phyloP scores from a whole-genome alignment of 1,140 invertebrate genomes.

The Polyergus mexicanus region DNA sequence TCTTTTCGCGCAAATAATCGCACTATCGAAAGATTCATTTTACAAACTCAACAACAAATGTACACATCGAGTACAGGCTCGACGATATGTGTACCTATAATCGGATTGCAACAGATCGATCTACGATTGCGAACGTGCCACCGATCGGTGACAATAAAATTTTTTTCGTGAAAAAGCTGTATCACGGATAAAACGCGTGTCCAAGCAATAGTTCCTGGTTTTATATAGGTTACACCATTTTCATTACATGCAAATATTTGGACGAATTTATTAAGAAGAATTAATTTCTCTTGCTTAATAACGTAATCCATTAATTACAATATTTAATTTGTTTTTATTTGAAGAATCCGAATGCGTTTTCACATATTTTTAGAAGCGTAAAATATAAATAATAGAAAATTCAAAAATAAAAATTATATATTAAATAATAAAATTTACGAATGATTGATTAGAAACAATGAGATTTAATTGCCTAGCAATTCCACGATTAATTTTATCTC shows the following conservation, averaged over 20 bases:
- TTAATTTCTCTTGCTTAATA: slow-evolving; percentile 7
- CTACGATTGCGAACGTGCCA: slow-evolving; percentile 19
- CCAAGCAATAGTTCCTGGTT: slow-evolving; percentile 4
- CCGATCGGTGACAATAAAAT: slow-evolving; percentile 44
- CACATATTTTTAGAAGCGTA: no score
- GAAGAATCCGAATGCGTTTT: no score
- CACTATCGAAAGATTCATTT: slow-evolving; percentile 27
- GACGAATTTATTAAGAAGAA: not conserved
- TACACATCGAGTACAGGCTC: slow-evolving; percentile 1
- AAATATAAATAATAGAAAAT: not conserved
- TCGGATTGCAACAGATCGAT: slow-evolving; percentile 48
- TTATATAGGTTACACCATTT: not conserved
- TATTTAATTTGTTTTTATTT: no score
- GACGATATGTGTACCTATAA: slow-evolving; percentile 43
- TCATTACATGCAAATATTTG: slow-evolving; percentile 22
- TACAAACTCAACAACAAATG: slow-evolving; percentile 43
- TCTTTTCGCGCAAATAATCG: slow-evolving; percentile 9
- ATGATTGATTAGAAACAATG: not conserved
- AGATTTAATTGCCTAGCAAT: not conserved
- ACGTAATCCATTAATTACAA: not conserved
- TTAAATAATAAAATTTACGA: not conserved
- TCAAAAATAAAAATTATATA: no score
- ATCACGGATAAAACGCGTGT: slow-evolving; percentile 29
- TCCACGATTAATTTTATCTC: not conserved
- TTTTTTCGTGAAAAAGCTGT: slow-evolving; percentile 37